Percentiles rank a stretch among this genome's conserved stretches.
Evolutionary conservation across 2,113 vertebrate species (phyloP).

Genomic region (Grammomys surdaster): DNA sequence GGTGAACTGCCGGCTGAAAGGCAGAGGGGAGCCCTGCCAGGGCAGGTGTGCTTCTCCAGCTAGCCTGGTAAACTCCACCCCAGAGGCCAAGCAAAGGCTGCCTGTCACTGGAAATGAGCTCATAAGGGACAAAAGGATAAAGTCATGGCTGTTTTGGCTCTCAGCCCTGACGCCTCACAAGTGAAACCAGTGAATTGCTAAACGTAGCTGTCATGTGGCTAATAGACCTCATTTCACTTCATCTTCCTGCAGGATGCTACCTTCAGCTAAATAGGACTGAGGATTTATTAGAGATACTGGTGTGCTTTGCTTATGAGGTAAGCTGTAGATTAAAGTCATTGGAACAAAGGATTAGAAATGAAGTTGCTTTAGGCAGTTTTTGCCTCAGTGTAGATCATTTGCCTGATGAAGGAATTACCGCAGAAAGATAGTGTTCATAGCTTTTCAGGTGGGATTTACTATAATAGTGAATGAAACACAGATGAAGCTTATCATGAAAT

Average conservation of each 20-base stretch:
- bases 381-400: constrained; percentile 37
- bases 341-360: constrained; percentile 65
- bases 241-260: constrained; percentile 58
- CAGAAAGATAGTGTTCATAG: constrained; percentile 56
- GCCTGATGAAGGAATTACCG: constrained; percentile 57
- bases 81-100: constrained; percentile 26
- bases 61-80: neutral
- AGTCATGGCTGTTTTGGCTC: constrained; percentile 26
- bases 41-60: neutral
- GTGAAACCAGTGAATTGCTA: constrained; percentile 61
- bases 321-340: constrained; percentile 74
- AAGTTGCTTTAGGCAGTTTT: constrained; percentile 65
- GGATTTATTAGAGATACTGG: constrained; percentile 52
- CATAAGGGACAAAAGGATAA: constrained; percentile 58
- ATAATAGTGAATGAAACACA: constrained; percentile 66
- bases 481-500: constrained; percentile 64
- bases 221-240: constrained; percentile 53
- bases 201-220: constrained; percentile 54
- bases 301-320: constrained; percentile 68
- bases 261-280: constrained; percentile 63
- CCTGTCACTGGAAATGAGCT: constrained; percentile 22
- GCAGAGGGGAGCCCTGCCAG: neutral
- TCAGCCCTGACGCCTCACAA: constrained; percentile 42
- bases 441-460: constrained; percentile 74
- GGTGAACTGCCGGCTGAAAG: neutral